phyloP scores from a whole-genome alignment of 2,797 vertebrate species.

The Centropyge bicolor region DNA sequence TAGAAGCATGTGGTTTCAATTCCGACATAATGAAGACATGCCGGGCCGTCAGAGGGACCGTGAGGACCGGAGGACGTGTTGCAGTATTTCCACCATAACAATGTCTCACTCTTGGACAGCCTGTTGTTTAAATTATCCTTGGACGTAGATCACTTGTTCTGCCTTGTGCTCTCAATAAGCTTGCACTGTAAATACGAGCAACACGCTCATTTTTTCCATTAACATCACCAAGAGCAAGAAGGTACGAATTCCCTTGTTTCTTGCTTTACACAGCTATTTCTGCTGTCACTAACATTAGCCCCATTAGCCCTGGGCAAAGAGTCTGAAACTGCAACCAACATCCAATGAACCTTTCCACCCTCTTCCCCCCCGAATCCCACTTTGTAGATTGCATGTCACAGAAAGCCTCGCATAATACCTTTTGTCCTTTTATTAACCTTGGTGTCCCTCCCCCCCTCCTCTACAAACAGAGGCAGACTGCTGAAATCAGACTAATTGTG shows the following conservation, averaged over 20 bases:
- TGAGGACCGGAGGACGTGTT: slow-evolving; percentile 37
- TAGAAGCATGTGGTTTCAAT: slow-evolving; percentile 62
- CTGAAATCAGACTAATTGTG: slow-evolving; percentile 59
- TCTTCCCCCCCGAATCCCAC: neutral
- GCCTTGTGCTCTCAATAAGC: slow-evolving; percentile 12
- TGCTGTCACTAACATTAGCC: neutral
- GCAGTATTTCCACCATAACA: slow-evolving; percentile 46
- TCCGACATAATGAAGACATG: slow-evolving; percentile 56
- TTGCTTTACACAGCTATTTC: slow-evolving; percentile 3
- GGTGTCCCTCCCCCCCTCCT: neutral
- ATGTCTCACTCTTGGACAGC: slow-evolving; percentile 34
- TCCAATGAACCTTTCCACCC: slow-evolving; percentile 22
- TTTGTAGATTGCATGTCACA: slow-evolving; percentile 38
- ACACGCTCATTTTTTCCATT: slow-evolving; percentile 17
- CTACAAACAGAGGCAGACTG: slow-evolving; percentile 1
- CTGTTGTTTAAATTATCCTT: slow-evolving; percentile 34
- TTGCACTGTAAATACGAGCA: slow-evolving; percentile 20
- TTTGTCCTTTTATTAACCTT: slow-evolving; percentile 48
- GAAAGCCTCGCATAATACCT: slow-evolving; percentile 33
- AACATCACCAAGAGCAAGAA: slow-evolving; percentile 1
- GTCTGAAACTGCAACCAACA: slow-evolving; percentile 6
- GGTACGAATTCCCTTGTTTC: slow-evolving; percentile 1
- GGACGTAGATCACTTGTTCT: slow-evolving; percentile 29
- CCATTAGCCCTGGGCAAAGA: slow-evolving; percentile 20
- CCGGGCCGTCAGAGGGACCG: slow-evolving; percentile 41